phyloP scores from a whole-genome alignment of 1,140 invertebrate genomes.

The Scylla paramamosain region DNA sequence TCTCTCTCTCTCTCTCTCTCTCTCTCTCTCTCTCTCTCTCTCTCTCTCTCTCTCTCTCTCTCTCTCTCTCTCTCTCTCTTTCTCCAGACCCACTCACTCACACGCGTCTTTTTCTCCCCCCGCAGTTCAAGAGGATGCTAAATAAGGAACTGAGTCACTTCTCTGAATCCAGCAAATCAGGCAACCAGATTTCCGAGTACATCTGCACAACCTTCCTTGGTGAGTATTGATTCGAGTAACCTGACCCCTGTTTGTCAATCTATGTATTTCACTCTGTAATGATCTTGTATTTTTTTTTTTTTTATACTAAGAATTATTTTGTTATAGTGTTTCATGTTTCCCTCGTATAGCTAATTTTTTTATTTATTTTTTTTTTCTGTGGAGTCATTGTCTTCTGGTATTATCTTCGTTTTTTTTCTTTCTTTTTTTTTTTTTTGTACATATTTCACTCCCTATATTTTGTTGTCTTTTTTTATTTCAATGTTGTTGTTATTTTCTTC shows the following conservation, averaged over 20 bases:
- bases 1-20: background rate
- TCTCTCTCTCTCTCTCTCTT: constrained; percentile 27
- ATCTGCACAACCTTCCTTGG: constrained; percentile 99
- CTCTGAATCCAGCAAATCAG: constrained; percentile 98
- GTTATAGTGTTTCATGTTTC: background rate
- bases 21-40: constrained; percentile 30
- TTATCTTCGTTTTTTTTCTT: too few species aligned
- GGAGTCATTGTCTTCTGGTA: background rate
- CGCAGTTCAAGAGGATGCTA: constrained; percentile 99
- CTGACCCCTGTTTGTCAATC: background rate
- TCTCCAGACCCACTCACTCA: background rate
- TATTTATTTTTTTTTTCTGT: background rate
- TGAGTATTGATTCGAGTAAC: constrained; percentile 82
- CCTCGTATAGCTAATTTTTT: too few species aligned
- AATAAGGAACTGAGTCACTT: constrained; percentile 99
- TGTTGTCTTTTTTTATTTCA: too few species aligned
- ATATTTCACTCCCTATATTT: too few species aligned
- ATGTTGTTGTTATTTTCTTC: too few species aligned
- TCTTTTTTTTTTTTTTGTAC: too few species aligned
- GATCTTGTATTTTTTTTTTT: background rate
- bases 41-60: constrained; percentile 35
- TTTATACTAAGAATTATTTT: background rate
- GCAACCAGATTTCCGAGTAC: constrained; percentile 99
- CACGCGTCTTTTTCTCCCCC: constrained; percentile 77
- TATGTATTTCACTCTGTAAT: background rate